These are phyloP conservation scores for Sisor rabdophorus DNA, from an alignment of 2,113 vertebrate genomes.

Conservation along the genomic window DNA sequence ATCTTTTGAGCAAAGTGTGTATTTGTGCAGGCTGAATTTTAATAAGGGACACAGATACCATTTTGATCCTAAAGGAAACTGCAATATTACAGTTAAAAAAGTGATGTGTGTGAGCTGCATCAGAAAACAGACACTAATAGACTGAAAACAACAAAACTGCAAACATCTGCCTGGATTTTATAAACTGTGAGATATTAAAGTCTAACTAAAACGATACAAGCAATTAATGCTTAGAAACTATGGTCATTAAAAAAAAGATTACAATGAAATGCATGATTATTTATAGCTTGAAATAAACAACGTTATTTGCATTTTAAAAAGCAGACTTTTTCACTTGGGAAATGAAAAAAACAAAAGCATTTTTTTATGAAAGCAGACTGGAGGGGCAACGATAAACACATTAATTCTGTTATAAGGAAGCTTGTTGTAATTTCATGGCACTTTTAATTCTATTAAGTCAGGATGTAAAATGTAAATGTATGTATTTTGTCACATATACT, in stretches of 20 bases:
- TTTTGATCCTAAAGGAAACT: constrained; percentile 26
- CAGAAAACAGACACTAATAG: not conserved
- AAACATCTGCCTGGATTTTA: constrained; percentile 17
- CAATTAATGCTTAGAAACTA: not conserved
- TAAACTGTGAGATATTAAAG: constrained; percentile 1
- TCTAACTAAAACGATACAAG: not conserved
- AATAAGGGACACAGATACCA: constrained; percentile 32
- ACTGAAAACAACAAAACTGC: constrained; percentile 7
- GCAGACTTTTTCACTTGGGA: no score
- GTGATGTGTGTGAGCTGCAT: constrained; percentile 7
- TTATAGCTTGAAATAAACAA: not conserved
- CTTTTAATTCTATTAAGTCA: not conserved
- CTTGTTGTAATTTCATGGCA: not conserved
- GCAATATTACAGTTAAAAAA: not conserved
- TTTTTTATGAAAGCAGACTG: not conserved
- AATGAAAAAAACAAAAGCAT: no score
- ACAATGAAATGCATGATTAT: not conserved
- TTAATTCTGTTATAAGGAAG: not conserved
- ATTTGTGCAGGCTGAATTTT: constrained; percentile 34
- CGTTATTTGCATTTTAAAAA: not conserved
- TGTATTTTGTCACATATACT: no score
- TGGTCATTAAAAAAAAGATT: not conserved
- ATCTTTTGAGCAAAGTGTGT: not conserved
- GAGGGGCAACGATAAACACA: not conserved
- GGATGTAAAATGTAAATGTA: no score